phyloP scores from a whole-genome alignment of 2,888 invertebrate species.

The Ochropleura leucogaster region DNA sequence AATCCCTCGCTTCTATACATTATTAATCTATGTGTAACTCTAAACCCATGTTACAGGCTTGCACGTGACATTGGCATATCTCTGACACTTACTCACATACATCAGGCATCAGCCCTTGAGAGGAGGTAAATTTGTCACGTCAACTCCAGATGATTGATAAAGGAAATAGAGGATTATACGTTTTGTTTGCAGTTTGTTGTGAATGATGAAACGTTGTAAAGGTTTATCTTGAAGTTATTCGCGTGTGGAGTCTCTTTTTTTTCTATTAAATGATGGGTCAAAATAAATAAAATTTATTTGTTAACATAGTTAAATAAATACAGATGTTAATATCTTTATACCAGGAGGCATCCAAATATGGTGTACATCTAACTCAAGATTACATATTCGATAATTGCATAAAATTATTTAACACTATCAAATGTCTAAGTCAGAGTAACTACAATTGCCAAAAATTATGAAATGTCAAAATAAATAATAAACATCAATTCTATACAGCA shows the following conservation, averaged over 20 bases:
- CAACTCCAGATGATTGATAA: constrained; percentile 75
- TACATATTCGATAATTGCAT: no score
- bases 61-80: constrained; percentile 71
- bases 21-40: constrained; percentile 26
- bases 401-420: no score
- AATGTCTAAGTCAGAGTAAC: no score
- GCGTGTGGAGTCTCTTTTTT: not conserved
- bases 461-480: no score
- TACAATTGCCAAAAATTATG: no score
- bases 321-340: no score
- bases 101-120: constrained; percentile 64
- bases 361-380: no score
- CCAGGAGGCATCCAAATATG: no score
- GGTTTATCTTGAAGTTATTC: not conserved
- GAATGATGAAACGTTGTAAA: constrained; percentile 1
- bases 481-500: no score
- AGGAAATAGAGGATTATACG: constrained; percentile 68
- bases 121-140: constrained; percentile 68
- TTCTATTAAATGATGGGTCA: not conserved
- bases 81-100: constrained; percentile 60
- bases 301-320: no score
- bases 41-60: constrained; percentile 64
- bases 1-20: constrained; percentile 12
- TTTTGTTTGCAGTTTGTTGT: constrained; percentile 34
- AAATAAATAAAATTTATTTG: no score